These are phyloP conservation scores for Helicoverpa assulta DNA, from an alignment of 2,888 invertebrate genomes.

Conservation along the genomic window DNA sequence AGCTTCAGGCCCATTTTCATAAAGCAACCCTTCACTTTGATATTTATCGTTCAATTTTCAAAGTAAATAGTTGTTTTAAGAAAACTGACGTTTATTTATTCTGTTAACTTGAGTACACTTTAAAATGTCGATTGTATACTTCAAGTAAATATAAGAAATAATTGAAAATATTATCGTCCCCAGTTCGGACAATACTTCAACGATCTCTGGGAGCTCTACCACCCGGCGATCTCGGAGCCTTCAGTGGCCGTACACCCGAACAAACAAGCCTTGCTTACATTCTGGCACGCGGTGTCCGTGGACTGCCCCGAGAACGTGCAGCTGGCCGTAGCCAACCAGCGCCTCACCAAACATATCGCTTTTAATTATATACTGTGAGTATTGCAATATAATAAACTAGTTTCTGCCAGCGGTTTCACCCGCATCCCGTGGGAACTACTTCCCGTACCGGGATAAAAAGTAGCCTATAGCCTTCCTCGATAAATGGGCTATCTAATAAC, in stretches of 20 bases:
- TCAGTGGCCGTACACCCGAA: slow-evolving; percentile 98
- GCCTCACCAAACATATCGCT: slow-evolving; percentile 98
- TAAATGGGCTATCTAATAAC: too few species aligned
- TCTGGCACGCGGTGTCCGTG: slow-evolving; percentile 98
- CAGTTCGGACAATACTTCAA: slow-evolving; percentile 98
- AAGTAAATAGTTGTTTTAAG: too few species aligned
- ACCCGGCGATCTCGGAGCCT: slow-evolving; percentile 98
- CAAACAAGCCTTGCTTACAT: slow-evolving; percentile 97
- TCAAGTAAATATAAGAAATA: neutral
- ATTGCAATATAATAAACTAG: neutral
- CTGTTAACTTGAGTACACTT: too few species aligned
- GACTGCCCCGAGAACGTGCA: slow-evolving; percentile 98
- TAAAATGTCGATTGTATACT: too few species aligned
- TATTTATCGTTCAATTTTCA: too few species aligned
- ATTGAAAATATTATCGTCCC: neutral
- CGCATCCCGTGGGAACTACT: too few species aligned
- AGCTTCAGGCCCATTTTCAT: too few species aligned
- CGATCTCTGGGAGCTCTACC: slow-evolving; percentile 98
- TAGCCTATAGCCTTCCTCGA: too few species aligned
- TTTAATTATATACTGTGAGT: slow-evolving; percentile 98
- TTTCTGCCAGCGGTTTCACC: too few species aligned
- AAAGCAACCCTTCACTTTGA: too few species aligned
- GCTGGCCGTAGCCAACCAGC: slow-evolving; percentile 95
- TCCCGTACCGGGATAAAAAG: too few species aligned
- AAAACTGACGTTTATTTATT: too few species aligned